Base-by-base conservation (phyloP, 2,113 vertebrate species). In the Trichechus manatus region DNA sequence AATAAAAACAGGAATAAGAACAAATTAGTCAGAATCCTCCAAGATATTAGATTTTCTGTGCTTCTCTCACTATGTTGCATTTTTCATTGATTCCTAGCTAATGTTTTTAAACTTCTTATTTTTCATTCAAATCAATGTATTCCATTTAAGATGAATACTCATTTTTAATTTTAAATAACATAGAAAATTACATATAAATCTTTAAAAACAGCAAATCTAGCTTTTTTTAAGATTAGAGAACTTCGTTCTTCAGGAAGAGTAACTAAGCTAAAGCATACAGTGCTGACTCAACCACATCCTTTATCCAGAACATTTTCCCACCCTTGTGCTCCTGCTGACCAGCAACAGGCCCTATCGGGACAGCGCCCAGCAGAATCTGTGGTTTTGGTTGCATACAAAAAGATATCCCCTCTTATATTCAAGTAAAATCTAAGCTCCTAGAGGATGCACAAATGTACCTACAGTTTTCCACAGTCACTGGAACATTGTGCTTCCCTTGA, bases 81-180 rank as follows among this genome's bases (percentile, higher is more conserved):
- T 31, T 94, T 91, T 91, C 20, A 93, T 4, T 89, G 20, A 42
- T 78, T 93, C 61, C n/a, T 39, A 88, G 64, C 9, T 92, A 72
- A 84, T 61, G 53, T 47, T 88, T 74, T 80, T 56, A 56, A 53
- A 82, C 61, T 36, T 53, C 5, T 15, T 74, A 1, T 84, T 93
- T 90, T 61, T 81, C 80, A 85, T 80, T 70, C 25, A 22, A 3
- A 74, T 89, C 20, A 63, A 63, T 9, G 0, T 82, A 47, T 88
- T 36, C 27, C 27, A 82, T 7, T 87, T 87, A 78, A 70, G 66
- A 64, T 84, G 79, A 64, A 90, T 78, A 39, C 53, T 33, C 2
- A 9, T 79, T 96, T 85, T 70, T 5, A 17, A 82, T 72, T 64
- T 50, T 64, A 83, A 56, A 53, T 81, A 68, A n/a, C 2, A 86